Percentiles rank a stretch among this genome's conserved stretches.
Conservation (phyloP, 1,140 invertebrate genomes). For the Aleiodes sp. region DNA sequence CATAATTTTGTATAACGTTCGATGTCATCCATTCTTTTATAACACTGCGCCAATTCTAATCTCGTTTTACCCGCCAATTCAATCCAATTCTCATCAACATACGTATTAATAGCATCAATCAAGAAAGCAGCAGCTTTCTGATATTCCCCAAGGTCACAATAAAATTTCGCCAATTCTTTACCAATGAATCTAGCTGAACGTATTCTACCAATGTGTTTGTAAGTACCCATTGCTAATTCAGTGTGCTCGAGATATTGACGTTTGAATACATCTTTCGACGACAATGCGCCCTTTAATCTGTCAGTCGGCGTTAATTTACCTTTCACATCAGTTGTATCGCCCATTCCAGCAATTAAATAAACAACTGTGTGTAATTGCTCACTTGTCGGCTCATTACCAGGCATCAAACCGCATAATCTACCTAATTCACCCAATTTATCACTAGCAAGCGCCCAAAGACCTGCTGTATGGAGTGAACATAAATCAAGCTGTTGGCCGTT, state of each 20-base stretch:
- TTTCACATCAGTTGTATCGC: slow-evolving; percentile 69
- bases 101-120: slow-evolving; percentile 85
- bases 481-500: slow-evolving; percentile 71
- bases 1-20: slow-evolving; percentile 79
- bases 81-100: slow-evolving; percentile 87
- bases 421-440: slow-evolving; percentile 91
- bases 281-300: slow-evolving; percentile 89
- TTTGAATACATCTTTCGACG: slow-evolving; percentile 88
- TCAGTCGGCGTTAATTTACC: slow-evolving; percentile 78
- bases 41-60: slow-evolving; percentile 86
- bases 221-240: slow-evolving; percentile 95
- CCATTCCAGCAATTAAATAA: slow-evolving; percentile 89
- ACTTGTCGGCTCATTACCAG: slow-evolving; percentile 82
- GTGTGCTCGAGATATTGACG: slow-evolving; percentile 93
- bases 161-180: slow-evolving; percentile 88
- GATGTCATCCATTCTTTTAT: slow-evolving; percentile 79
- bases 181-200: slow-evolving; percentile 88
- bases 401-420: slow-evolving; percentile 90
- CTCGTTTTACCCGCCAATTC: slow-evolving; percentile 83
- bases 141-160: slow-evolving; percentile 85
- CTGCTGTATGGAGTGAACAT: slow-evolving; percentile 89
- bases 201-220: slow-evolving; percentile 91
- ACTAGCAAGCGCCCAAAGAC: slow-evolving; percentile 90
- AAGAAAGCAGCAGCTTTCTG: slow-evolving; percentile 90
- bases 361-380: slow-evolving; percentile 91